Evolutionary conservation across 2,888 invertebrate species (phyloP).

Genomic region (Tinea trinotella): DNA sequence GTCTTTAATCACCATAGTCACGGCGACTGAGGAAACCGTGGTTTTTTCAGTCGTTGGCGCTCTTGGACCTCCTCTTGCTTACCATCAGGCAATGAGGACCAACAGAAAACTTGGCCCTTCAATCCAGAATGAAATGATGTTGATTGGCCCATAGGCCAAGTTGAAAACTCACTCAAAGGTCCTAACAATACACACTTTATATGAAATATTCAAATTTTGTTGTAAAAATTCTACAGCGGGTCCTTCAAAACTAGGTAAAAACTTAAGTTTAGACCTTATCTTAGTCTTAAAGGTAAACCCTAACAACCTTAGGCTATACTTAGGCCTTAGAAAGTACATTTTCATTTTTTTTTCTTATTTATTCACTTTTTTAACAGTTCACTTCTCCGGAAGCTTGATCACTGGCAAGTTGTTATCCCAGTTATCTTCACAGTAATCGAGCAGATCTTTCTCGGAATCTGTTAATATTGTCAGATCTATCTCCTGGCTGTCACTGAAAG

Average conservation of each 20-base stretch:
- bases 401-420: slow-evolving; percentile 77
- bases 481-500: slow-evolving; percentile 57
- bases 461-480: slow-evolving; percentile 64
- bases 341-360: neutral
- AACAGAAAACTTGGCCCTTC: no score
- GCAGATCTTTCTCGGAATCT: slow-evolving; percentile 73
- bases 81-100: no score
- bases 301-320: neutral
- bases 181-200: no score
- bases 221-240: no score
- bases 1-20: no score
- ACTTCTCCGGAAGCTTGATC: slow-evolving; percentile 76
- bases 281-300: neutral
- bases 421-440: slow-evolving; percentile 78
- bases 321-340: neutral
- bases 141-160: no score
- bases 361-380: slow-evolving; percentile 31
- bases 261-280: neutral
- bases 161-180: no score
- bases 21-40: no score
- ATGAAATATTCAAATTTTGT: no score
- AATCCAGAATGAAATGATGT: no score
- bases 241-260: neutral
- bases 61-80: no score
- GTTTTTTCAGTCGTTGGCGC: no score